These are phyloP conservation scores for Globodera rostochiensis DNA, from an alignment of 1,140 invertebrate genomes.

Conservation along the genomic window DNA sequence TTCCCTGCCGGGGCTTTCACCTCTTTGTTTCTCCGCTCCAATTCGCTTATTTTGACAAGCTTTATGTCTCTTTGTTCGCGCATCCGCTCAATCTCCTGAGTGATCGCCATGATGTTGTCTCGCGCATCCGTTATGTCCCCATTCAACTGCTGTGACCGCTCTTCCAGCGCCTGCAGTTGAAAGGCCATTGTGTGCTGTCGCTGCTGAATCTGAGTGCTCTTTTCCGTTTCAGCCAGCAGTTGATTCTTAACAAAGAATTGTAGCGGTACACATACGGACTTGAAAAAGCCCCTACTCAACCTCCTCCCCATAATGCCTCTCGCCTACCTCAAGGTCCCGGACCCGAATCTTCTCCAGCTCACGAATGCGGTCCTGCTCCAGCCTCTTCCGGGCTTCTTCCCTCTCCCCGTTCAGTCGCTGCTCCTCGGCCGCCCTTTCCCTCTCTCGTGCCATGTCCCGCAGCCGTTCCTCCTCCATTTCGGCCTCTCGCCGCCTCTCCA, in stretches of 20 bases:
- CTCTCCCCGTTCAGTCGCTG: constrained; percentile 71
- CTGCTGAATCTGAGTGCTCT: constrained; percentile 83
- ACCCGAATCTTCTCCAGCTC: constrained; percentile 81
- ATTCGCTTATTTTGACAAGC: constrained; percentile 82
- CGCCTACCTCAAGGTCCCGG: constrained; percentile 52
- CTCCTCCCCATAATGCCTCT: neutral
- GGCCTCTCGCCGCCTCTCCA: constrained; percentile 73
- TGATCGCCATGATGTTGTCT: constrained; percentile 84
- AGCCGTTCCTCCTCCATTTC: constrained; percentile 77
- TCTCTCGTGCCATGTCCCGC: constrained; percentile 80
- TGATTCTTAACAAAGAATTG: constrained; percentile 70
- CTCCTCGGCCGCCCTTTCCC: constrained; percentile 67
- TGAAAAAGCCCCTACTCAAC: neutral
- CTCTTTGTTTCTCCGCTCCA: constrained; percentile 73
- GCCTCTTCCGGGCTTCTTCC: constrained; percentile 76
- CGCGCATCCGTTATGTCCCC: constrained; percentile 84
- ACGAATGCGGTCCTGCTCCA: constrained; percentile 88
- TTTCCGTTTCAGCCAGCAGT: constrained; percentile 83
- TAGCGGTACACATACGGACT: neutral
- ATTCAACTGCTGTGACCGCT: constrained; percentile 82
- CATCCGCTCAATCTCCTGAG: constrained; percentile 94
- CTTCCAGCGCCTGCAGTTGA: constrained; percentile 79
- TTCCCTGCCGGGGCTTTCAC: constrained; percentile 18
- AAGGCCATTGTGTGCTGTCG: constrained; percentile 83
- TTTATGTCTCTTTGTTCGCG: constrained; percentile 79